Conservation (phyloP, 2,797 vertebrate genomes). For the Silurus aristotelis region DNA sequence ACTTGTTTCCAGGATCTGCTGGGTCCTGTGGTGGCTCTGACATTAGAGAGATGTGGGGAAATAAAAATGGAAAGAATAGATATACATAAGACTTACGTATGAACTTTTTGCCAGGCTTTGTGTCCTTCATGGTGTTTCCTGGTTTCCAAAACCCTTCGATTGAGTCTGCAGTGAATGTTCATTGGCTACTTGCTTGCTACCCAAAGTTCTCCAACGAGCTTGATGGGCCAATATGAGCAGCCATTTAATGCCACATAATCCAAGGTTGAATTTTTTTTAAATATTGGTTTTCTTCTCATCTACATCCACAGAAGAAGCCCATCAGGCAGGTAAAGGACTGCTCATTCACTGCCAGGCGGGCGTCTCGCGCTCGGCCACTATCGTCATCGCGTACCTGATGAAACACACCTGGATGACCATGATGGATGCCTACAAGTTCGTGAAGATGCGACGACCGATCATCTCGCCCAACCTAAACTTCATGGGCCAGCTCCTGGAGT, state of each 20-base stretch:
- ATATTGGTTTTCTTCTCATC: constrained; percentile 24
- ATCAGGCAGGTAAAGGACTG: constrained; percentile 91
- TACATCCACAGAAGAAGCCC: constrained; percentile 89
- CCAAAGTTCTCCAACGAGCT: background rate
- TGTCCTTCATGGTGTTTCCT: too few species aligned
- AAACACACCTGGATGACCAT: constrained; percentile 99
- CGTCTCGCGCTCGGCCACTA: constrained; percentile 96
- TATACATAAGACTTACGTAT: too few species aligned
- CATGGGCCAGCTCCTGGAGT: constrained; percentile 98
- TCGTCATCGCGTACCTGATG: constrained; percentile 98
- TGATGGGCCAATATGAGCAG: too few species aligned
- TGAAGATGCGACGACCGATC: constrained; percentile 96
- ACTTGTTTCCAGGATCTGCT: too few species aligned
- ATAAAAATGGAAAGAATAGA: too few species aligned
- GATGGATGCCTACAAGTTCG: constrained; percentile 98
- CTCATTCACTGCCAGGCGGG: constrained; percentile 99
- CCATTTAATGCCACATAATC: background rate
- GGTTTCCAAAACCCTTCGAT: too few species aligned
- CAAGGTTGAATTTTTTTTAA: background rate
- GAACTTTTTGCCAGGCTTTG: too few species aligned
- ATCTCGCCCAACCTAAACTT: constrained; percentile 99
- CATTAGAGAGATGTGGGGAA: too few species aligned
- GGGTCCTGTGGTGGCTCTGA: too few species aligned
- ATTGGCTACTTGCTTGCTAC: too few species aligned
- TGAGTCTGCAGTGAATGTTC: too few species aligned